These are phyloP conservation scores for Leptopilina myrica DNA, from an alignment of 2,888 invertebrate species.

Conservation along the genomic window DNA sequence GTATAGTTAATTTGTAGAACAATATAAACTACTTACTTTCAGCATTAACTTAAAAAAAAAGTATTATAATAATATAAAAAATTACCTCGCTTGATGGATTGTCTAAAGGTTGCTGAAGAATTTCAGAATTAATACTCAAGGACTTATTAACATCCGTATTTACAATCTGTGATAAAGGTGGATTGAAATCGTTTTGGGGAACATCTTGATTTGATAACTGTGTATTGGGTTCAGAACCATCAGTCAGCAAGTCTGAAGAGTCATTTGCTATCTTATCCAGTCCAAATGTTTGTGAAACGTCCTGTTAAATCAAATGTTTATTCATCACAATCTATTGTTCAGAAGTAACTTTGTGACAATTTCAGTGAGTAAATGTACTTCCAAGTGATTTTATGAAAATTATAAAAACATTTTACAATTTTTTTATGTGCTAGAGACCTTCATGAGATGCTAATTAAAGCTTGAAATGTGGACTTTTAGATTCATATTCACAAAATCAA, in stretches of 20 bases:
- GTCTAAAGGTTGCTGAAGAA: neutral
- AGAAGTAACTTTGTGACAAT: neutral
- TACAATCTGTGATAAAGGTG: neutral
- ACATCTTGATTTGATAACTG: neutral
- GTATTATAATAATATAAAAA: neutral
- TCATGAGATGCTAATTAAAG: too few species aligned
- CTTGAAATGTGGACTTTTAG: too few species aligned
- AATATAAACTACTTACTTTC: too few species aligned
- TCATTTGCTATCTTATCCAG: slow-evolving; percentile 69
- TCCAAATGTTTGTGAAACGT: slow-evolving; percentile 74
- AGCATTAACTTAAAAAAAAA: neutral
- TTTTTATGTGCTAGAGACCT: too few species aligned
- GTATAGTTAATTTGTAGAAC: too few species aligned
- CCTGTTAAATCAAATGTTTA: slow-evolving; percentile 58
- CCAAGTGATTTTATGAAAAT: too few species aligned
- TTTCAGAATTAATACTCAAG: neutral
- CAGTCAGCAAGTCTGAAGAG: slow-evolving; percentile 46
- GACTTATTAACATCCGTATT: neutral
- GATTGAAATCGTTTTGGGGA: neutral
- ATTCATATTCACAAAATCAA: too few species aligned
- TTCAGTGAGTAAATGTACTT: too few species aligned
- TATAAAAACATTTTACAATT: too few species aligned
- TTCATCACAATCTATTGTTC: too few species aligned
- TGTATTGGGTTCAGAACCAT: slow-evolving; percentile 29
- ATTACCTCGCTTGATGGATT: neutral